Evolutionary conservation across 2,113 vertebrate species (phyloP).

Genomic region (Poeciliopsis occidentalis): DNA sequence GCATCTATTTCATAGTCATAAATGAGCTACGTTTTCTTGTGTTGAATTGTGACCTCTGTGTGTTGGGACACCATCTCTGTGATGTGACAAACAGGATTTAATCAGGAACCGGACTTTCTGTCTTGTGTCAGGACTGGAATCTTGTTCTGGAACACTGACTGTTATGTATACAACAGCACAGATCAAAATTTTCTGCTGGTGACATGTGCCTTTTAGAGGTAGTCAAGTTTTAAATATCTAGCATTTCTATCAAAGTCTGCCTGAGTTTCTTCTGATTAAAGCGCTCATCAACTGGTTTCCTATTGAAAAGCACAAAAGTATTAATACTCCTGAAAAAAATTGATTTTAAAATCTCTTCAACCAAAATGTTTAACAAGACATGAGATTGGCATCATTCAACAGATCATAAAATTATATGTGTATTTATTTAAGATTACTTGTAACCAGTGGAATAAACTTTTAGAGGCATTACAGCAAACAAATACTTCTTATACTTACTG

Average conservation of each 20-base stretch:
- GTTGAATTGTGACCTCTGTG: background rate
- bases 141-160: conserved; percentile 6
- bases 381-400: background rate
- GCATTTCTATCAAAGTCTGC: background rate
- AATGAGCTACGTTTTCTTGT: background rate
- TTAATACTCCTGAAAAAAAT: too few relatives aligned
- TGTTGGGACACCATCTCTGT: conserved; percentile 1
- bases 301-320: too few relatives aligned
- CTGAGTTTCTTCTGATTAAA: background rate
- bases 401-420: background rate
- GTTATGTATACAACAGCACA: conserved; percentile 23
- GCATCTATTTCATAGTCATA: background rate
- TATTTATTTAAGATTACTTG: too few relatives aligned
- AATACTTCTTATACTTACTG: too few relatives aligned
- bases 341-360: too few relatives aligned
- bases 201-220: background rate
- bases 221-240: background rate
- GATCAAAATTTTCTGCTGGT: background rate
- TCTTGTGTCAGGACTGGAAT: background rate
- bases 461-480: too few relatives aligned
- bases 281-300: background rate
- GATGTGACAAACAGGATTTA: conserved; percentile 28
- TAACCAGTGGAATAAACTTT: too few relatives aligned
- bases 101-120: background rate
- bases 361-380: background rate